Evolutionary conservation across 2,888 invertebrate genomes (phyloP).

Genomic region (Eupeodes latifasciatus): DNA sequence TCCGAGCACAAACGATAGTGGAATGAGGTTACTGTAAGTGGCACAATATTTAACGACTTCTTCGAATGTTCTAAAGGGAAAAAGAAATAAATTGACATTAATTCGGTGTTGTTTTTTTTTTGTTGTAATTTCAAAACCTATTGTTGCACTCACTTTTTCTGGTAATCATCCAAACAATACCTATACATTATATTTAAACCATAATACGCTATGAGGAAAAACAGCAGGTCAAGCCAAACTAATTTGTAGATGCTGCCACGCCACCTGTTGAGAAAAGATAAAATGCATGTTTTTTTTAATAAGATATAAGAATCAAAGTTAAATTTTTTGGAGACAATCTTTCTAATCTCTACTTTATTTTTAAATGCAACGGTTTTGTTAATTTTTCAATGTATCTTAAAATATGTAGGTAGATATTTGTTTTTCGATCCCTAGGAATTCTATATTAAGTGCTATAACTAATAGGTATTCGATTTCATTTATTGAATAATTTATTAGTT

Average conservation of each 20-base stretch:
- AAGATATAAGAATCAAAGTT: no score
- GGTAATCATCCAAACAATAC: conserved; percentile 87
- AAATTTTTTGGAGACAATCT: no score
- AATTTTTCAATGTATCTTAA: no score
- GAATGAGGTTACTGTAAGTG: conserved; percentile 94
- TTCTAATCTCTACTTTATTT: no score
- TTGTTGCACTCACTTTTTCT: conserved; percentile 87
- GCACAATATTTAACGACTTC: conserved; percentile 93
- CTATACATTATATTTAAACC: conserved; percentile 91
- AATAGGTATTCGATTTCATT: no score
- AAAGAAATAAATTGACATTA: conserved; percentile 35
- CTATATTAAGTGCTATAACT: no score
- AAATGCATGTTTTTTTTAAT: no score
- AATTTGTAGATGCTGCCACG: conserved; percentile 97
- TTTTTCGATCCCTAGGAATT: no score
- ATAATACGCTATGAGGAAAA: conserved; percentile 92
- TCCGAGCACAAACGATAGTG: conserved; percentile 96
- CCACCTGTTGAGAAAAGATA: conserved; percentile 89
- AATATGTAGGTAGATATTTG: no score
- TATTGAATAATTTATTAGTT: no score
- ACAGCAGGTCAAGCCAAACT: conserved; percentile 94
- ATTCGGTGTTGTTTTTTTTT: background rate
- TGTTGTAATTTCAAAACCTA: background rate
- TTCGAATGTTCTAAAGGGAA: conserved; percentile 89
- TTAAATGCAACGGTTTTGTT: no score